Evolutionary conservation across 2,888 invertebrate genomes (phyloP).

Genomic region (Dysmachus trigonus): DNA sequence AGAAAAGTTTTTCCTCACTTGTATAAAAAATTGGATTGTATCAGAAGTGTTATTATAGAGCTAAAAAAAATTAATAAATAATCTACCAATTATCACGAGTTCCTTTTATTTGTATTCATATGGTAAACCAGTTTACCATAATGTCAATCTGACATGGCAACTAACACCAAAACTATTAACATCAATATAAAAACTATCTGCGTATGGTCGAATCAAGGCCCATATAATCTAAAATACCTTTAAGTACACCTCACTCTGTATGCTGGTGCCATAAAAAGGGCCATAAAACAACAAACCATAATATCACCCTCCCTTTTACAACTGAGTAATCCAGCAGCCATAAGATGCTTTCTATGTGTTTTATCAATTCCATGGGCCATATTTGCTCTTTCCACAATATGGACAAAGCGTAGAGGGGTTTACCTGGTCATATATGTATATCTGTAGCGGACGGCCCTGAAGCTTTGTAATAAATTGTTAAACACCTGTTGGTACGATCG

Average conservation of each 20-base stretch:
- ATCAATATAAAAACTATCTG: not conserved
- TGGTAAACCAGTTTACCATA: no score
- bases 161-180: not conserved
- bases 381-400: not conserved
- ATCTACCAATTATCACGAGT: no score
- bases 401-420: not conserved
- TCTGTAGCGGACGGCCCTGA: not conserved
- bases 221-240: not conserved
- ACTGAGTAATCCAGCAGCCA: not conserved
- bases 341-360: not conserved
- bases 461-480: not conserved
- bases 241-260: not conserved
- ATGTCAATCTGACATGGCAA: not conserved
- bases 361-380: not conserved
- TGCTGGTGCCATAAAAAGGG: not conserved
- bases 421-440: not conserved
- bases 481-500: not conserved
- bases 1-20: no score
- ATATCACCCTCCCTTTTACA: not conserved
- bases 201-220: not conserved
- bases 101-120: no score
- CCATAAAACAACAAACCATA: not conserved
- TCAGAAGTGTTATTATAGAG: no score
- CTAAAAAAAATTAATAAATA: no score
- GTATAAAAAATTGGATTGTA: no score